Evolutionary conservation across 35 echinoderm and acorn worm species (phyloP).

Genomic region (Strongylocentrotus purpuratus): DNA sequence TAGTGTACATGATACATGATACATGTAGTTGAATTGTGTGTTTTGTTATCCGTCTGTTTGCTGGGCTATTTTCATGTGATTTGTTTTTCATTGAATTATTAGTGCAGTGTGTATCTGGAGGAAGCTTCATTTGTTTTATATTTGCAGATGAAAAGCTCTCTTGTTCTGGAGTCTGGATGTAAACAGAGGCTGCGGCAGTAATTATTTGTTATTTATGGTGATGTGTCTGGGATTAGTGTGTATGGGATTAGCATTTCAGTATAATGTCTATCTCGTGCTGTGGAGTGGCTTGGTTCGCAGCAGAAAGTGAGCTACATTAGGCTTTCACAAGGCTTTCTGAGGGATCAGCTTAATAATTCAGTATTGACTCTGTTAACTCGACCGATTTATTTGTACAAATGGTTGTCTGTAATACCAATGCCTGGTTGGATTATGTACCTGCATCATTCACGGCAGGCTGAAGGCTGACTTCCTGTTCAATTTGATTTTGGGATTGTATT

Average conservation of each 20-base stretch:
- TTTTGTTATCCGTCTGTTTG: not conserved
- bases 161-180: not conserved
- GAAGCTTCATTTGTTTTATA: not conserved
- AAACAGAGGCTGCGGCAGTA: not conserved
- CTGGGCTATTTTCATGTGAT: not conserved
- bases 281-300: not conserved
- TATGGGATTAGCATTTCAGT: not conserved
- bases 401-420: not conserved
- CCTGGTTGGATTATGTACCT: not conserved
- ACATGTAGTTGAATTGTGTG: not conserved
- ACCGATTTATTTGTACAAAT: not conserved
- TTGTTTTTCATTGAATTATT: not conserved
- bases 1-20: not conserved
- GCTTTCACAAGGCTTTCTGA: not conserved
- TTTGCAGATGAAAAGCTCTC: not conserved
- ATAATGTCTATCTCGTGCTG: not conserved
- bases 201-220: not conserved
- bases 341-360: not conserved
- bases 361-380: not conserved
- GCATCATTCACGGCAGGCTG: not conserved
- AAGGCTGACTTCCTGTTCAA: not conserved
- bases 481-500: not conserved
- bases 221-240: not conserved
- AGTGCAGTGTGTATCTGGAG: not conserved
- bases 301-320: not conserved